Base-by-base conservation (phyloP, 2,113 vertebrate species). In the Chionodraco myersi region DNA sequence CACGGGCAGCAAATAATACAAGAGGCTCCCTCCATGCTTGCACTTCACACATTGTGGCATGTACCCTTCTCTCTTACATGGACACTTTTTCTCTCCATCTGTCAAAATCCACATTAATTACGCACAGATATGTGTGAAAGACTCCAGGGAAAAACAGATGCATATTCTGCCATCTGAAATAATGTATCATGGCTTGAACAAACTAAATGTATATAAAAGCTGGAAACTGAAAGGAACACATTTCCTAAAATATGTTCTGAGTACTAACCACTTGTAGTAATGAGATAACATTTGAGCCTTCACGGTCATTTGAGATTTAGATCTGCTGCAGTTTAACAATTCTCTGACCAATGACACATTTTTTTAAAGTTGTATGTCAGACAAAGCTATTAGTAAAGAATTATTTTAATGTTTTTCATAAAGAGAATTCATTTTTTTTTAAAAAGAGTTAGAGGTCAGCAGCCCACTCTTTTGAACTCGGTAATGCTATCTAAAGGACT, bases 31-130 rank as follows among this genome's bases (percentile, higher is more conserved):
- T 91, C 88, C 85, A 83, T 90, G 88, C 90, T 88, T 91, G 92
- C 91, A 89, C 92, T 94, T 94, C 93, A 94, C 94, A 95, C 93
- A 92, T 94, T 92, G 91, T 94, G 93, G 87, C 92, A 91, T 91
- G 92, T 93, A 92, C 91, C 92, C 91, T 91, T 89, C 91, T 90
- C 92, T 93, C 84, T 92, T 91, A 92, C 86, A 80, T 85, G 86
- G 86, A 92, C 92, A 56, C 92, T 94, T 93, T 93, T 90, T 90
- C 86, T 71, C 89, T 94, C 94, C 93, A 94, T 94, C 93, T 95
- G 93, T 93, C 92, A 94, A 80, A 92, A 89, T 91, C 86, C 88
- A 93, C 92, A 94, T 92, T 95, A 94, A 95, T 95, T 95, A 92
- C 92, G 68, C 87, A 90, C 88, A 93, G 91, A 93, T 94, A 94